Evolutionary conservation across 2,888 invertebrate genomes (phyloP).

Genomic region (Eupsilia transversa): DNA sequence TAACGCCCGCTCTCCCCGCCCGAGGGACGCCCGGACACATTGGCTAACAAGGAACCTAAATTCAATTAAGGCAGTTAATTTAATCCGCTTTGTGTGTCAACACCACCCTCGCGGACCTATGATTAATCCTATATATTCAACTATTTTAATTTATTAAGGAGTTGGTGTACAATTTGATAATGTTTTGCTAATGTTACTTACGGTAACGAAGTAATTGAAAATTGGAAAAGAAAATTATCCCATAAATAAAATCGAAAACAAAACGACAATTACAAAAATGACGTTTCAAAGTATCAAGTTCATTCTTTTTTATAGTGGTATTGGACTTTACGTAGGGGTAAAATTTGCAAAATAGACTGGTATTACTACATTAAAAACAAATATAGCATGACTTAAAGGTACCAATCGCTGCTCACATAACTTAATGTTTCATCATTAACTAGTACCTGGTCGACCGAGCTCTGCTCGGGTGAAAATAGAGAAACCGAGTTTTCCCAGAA

Average conservation of each 20-base stretch:
- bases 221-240: not conserved
- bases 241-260: not conserved
- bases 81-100: slow-evolving; percentile 88
- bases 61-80: slow-evolving; percentile 91
- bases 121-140: slow-evolving; percentile 79
- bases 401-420: too few relatives aligned
- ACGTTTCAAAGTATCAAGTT: too few relatives aligned
- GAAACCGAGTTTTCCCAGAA: too few relatives aligned
- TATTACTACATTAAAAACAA: not conserved
- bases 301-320: not conserved
- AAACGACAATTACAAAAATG: too few relatives aligned
- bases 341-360: not conserved
- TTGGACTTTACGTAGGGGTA: not conserved
- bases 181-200: slow-evolving; percentile 10
- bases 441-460: too few relatives aligned
- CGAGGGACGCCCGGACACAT: slow-evolving; percentile 79
- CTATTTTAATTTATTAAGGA: slow-evolving; percentile 61
- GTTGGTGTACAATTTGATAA: slow-evolving; percentile 1
- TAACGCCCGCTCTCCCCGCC: slow-evolving; percentile 64
- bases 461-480: too few relatives aligned
- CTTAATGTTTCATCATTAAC: not conserved
- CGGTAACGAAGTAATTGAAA: not conserved
- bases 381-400: not conserved
- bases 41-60: slow-evolving; percentile 89
- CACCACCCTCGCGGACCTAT: slow-evolving; percentile 80